Evolutionary conservation across 1,140 invertebrate genomes (phyloP), one percentile per base, ranked within the genome.

Genomic region (Microplitis mediator): DNA sequence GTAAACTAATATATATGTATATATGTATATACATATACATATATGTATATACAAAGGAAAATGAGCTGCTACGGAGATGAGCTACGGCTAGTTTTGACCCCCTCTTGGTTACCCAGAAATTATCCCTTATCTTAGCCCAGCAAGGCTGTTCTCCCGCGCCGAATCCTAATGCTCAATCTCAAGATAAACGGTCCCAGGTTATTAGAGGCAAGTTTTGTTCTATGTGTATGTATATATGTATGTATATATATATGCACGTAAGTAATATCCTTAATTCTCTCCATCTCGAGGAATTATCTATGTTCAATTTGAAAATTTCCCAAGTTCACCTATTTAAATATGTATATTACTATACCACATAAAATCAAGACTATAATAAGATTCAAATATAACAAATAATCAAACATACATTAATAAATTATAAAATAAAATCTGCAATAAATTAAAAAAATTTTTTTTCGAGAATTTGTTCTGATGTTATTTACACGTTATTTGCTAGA

Each of bases 131-230:
- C 83, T 84, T 76, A 78, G 74, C 76, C 72, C 74, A 74, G 77
- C 82, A 84, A 81, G 76, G 83, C 77, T 63, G 60, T 52, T 69
- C 75, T 74, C 80, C 75, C 77, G 76, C 65, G 45, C 81, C 80
- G 79, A 84, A 83, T 84, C 81, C 82, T 83, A 84, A 84, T 83
- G 80, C 80, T 81, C 82, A 81, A 83, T 84, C 81, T 81, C 79
- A 78, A 84, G 82, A 84, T 84, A 82, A 83, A 84, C 82, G 81
- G 68, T 75, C 77, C 65, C 36, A 61, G 71, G 73, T 77, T 78
- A 78, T 78, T 77, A 78, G 75, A 73, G 73, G 31, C 74, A 50
- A 73, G 51, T 63, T 66, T 61, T 64, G 54, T 60, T 52, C 52
- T 45, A 45, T 11, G 11, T 45, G 39, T 45, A 45, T 45, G 39